Evolutionary conservation across 2,113 vertebrate species (phyloP), one percentile per base, ranked within the genome.

Genomic region (Carettochelys insculpta): DNA sequence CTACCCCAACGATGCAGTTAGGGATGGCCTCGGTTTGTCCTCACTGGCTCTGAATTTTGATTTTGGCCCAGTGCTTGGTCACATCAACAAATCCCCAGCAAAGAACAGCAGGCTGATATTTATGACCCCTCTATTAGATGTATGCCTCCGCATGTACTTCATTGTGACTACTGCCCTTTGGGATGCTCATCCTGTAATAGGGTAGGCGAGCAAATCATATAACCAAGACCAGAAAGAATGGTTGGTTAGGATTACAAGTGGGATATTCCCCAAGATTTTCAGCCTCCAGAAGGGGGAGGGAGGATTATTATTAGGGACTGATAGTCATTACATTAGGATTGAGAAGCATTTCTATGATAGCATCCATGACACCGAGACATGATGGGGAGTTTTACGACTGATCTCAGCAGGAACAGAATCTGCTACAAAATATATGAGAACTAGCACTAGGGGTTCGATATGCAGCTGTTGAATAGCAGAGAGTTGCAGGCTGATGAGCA

Each of bases 121-220:
- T 31, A 45, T 75, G 43, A 19, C 75, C 41, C 45, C 4, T 48
- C 80, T 3, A 0, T 51, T 45, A 77, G 52, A 17, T 22, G 61
- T 9, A 68, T 3, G 2, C 7, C 27, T 91, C 53, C 0, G 0
- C 38, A 38, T 38, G 61, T 68, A 38, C n/a, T 68, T 68, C 73
- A 27, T 47, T 58, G 34, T 52, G 76, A 50, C 41, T 65, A 45
- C 27, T 80, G n/a, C 51, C 77, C 20, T 83, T 83, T 0, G 2
- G 71, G 31, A 27, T 41, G 14, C 12, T 7, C 24, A 27, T 10
- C 4, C 50, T 31, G 16, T 53, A 51, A 65, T 0, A 0, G 2
- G 5, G 53, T 47, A 43, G 76, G 65, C 89, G 38, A 19, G 31
- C 4, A 38, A 1, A 25, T 73, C 48, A 53, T 6, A 0, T 0